Evolutionary conservation across 23 tunicate species (phyloP).

Genomic region (Halocynthia roretzi): DNA sequence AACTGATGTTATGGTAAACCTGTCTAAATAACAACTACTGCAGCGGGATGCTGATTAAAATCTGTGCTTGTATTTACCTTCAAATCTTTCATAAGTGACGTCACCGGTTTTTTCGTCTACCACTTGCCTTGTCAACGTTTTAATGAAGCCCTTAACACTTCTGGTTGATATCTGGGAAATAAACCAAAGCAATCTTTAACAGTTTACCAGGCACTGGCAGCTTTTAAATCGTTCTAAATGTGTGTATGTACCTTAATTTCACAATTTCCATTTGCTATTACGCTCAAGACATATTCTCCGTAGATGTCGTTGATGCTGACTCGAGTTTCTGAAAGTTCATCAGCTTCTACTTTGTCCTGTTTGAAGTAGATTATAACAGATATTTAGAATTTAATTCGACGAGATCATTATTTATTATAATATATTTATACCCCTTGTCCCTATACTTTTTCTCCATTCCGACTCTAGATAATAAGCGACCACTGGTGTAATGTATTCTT

Average conservation of each 20-base stretch:
- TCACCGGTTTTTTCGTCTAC: not conserved
- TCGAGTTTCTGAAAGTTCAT: constrained; percentile 20
- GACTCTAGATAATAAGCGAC: no score
- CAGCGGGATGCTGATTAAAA: not conserved
- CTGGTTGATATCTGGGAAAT: constrained; percentile 8
- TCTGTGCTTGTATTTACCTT: constrained; percentile 21
- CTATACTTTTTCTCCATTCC: no score
- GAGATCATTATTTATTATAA: not conserved
- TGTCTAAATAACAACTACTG: no score
- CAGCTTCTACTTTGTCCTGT: constrained; percentile 20
- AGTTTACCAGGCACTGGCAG: not conserved
- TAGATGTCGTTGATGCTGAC: not conserved
- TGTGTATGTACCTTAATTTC: constrained; percentile 18
- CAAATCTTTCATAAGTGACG: constrained; percentile 11
- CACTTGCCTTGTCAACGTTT: constrained; percentile 29
- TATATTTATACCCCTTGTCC: no score
- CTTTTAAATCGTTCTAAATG: no score
- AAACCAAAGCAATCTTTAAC: not conserved
- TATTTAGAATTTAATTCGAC: not conserved
- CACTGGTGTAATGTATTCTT: no score
- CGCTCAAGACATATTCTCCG: constrained; percentile 23
- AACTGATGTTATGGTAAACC: no score
- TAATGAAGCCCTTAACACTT: constrained; percentile 25
- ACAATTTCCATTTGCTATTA: constrained; percentile 4
- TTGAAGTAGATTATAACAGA: not conserved